Conservation (phyloP, 1,140 invertebrate species). For the Sminthurides bifidus region DNA sequence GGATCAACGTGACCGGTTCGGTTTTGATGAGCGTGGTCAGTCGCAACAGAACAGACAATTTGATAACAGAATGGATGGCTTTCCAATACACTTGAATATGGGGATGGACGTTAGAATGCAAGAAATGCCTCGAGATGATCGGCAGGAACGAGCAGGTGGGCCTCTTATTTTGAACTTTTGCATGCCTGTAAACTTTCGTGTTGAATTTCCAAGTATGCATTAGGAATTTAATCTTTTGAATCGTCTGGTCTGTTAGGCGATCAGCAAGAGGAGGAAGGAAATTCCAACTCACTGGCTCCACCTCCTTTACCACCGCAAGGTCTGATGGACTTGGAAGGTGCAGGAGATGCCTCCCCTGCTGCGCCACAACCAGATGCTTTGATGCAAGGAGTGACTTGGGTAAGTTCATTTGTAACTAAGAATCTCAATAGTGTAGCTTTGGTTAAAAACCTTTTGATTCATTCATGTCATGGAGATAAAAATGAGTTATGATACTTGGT, state of each 20-base stretch:
- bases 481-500: background rate
- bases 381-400: conserved; percentile 23
- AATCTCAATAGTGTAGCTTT: background rate
- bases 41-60: too few species aligned
- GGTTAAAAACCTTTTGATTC: background rate
- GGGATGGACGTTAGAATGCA: background rate
- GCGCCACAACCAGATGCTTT: background rate
- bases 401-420: conserved; percentile 11
- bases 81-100: background rate
- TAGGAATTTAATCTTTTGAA: background rate
- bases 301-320: conserved; percentile 29
- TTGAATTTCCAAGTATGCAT: too few species aligned
- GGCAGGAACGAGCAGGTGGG: conserved; percentile 62
- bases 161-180: conserved; percentile 31
- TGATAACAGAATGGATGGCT: too few species aligned
- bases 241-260: background rate
- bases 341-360: background rate
- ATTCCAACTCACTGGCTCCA: conserved; percentile 19
- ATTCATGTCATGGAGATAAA: background rate
- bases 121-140: too few species aligned
- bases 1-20: background rate
- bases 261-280: background rate
- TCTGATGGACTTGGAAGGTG: conserved; percentile 24
- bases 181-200: background rate
- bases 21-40: background rate